A percentile compares a stretch with the other conserved stretches of the same genome.
phyloP scores from a whole-genome alignment of 2,888 invertebrate genomes.

The Megalurothrips usitatus region DNA sequence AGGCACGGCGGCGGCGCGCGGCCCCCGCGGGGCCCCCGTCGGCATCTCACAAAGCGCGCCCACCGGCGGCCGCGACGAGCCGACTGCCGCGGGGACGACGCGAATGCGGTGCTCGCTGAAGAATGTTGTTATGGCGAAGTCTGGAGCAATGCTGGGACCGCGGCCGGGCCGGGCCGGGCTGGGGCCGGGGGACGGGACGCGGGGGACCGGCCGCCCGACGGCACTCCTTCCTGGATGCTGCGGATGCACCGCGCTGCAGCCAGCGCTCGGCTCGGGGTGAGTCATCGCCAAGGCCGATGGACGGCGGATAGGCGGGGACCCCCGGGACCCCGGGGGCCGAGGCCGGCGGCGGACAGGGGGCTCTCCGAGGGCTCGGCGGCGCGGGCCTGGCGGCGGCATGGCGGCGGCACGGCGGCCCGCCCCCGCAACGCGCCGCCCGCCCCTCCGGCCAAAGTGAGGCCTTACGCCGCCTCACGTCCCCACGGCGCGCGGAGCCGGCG shows the following conservation, averaged over 20 bases:
- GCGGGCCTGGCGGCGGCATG: background rate
- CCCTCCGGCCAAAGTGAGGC: background rate
- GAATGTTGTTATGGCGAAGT: background rate
- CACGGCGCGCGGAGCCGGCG: background rate
- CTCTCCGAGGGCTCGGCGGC: too few relatives aligned
- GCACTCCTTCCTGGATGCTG: too few relatives aligned
- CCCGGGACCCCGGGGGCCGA: background rate
- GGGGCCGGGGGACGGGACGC: background rate
- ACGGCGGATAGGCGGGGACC: background rate
- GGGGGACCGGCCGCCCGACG: background rate
- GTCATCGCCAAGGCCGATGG: constrained; percentile 6
- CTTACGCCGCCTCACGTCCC: background rate
- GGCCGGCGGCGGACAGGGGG: too few relatives aligned
- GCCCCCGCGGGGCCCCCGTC: too few relatives aligned
- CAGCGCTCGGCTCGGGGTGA: background rate
- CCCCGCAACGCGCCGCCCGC: background rate
- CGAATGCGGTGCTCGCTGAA: background rate
- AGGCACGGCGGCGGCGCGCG: too few relatives aligned
- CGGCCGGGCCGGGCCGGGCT: background rate
- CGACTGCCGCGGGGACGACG: background rate
- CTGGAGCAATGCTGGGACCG: background rate
- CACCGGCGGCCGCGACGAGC: too few relatives aligned
- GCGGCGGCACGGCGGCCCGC: constrained; percentile 9
- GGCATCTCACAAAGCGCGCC: too few relatives aligned
- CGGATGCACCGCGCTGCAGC: too few relatives aligned